Percentiles rank a stretch among this genome's conserved stretches.
Conservation (phyloP, 2,888 invertebrate genomes). For the Eurytoma adleriae region DNA sequence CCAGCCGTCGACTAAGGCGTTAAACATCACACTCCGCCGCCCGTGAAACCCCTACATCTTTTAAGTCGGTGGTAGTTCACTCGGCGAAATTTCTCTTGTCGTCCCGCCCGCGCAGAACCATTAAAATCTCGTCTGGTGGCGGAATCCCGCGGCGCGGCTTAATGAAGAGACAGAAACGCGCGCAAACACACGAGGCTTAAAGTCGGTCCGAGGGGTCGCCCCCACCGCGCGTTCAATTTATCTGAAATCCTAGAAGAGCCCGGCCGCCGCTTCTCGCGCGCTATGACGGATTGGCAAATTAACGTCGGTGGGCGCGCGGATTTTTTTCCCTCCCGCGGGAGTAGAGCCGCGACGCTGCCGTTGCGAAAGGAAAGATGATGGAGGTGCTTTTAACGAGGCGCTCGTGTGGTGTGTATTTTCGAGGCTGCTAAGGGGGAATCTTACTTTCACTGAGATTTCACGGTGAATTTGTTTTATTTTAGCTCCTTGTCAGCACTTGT, state of each 20-base stretch:
- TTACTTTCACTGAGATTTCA: too few species aligned
- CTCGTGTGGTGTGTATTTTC: not conserved
- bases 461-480: too few species aligned
- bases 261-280: not conserved
- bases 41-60: not conserved
- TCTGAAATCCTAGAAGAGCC: slow-evolving; percentile 48
- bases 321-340: not conserved
- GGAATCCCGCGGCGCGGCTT: not conserved
- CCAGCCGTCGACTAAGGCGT: not conserved
- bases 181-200: not conserved
- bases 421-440: not conserved
- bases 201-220: not conserved
- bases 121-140: slow-evolving; percentile 17
- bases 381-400: not conserved
- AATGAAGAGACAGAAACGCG: slow-evolving; percentile 6
- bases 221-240: slow-evolving; percentile 30
- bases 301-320: too few species aligned
- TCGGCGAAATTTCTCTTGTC: not conserved
- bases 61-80: not conserved
- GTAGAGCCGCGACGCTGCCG: not conserved
- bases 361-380: slow-evolving; percentile 1
- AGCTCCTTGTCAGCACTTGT: too few species aligned
- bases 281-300: too few species aligned
- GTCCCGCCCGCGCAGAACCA: not conserved
- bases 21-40: not conserved